Evolutionary conservation across 2,113 vertebrate species (phyloP), one percentile per base, ranked within the genome.

Genomic region (Cygnus buccinator): DNA sequence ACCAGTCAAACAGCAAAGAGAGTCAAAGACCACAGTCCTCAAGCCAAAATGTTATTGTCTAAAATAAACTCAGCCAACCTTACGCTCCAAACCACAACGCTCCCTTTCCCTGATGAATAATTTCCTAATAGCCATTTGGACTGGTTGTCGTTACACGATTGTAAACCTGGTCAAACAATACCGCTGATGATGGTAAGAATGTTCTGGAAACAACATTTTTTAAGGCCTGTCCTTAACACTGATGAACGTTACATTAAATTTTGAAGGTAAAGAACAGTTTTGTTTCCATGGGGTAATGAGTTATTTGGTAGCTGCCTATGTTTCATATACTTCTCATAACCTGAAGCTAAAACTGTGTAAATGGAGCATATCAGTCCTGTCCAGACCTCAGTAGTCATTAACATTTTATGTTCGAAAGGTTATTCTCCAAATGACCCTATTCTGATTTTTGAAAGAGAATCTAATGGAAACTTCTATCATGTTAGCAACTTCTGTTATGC

Each of bases 361-460:
- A 83, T 52, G 57, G 44, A 79, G 80, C 76, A 1, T 86, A 74
- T 75, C 85, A 75, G 84, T 54, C 84, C 84, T 79, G 79, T 20
- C 52, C 76, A 94, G 66, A 91, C 44, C 52, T 46, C 84, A 11
- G 71, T 44, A 72, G 71, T 50, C 84, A 72, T 18, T 75, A 77
- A 61, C 76, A 79, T 86, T 86, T 86, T 17, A 26, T 48, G 41
- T 82, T 85, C 3, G 0, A 89, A 79, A 83, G 80, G 84, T 89
- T 75, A 89, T 75, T 91, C 76, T 85, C 87, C 72, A 71, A 79
- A 93, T 37, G 52, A 86, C 67, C 61, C 80, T 72, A 12, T n/a
- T 79, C 31, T 82, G 76, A 37, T 79, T 89, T 75, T 62, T 22
- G 35, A 91, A 79, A 79, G n/a, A 66, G 76, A 88, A 85, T 70